Percentiles rank a stretch among this genome's conserved stretches.
Evolutionary conservation across 2,797 vertebrate species (phyloP).

Genomic region (Gila robusta): DNA sequence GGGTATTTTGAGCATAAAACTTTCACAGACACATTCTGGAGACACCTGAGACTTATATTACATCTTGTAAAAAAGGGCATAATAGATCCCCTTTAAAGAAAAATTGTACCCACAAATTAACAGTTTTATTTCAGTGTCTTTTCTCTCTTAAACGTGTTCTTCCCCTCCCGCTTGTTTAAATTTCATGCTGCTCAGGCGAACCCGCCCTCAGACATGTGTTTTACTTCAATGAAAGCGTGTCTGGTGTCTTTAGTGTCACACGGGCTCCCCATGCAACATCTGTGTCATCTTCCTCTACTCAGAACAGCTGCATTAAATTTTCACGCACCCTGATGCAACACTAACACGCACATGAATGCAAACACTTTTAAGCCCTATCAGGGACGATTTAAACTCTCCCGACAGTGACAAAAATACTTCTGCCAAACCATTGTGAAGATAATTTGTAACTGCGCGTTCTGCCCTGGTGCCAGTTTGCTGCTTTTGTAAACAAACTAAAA

Average conservation of each 20-base stretch:
- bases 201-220: conserved; percentile 70
- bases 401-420: conserved; percentile 38
- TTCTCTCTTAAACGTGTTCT: conserved; percentile 32
- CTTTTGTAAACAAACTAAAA: conserved; percentile 21
- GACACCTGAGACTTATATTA: no score
- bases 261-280: conserved; percentile 37
- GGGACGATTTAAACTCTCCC: conserved; percentile 43
- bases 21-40: no score
- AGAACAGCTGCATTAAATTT: conserved; percentile 36
- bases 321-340: conserved; percentile 32
- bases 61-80: no score
- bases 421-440: conserved; percentile 34
- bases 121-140: background rate
- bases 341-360: background rate
- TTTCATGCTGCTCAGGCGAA: conserved; percentile 69
- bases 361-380: conserved; percentile 40
- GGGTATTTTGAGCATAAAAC: no score
- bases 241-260: conserved; percentile 52
- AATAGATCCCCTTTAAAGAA: no score
- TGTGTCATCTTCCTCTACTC: conserved; percentile 38
- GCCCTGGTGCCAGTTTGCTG: background rate
- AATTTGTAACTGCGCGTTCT: background rate
- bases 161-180: conserved; percentile 65
- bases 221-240: conserved; percentile 61
- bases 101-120: no score